Base-by-base conservation (phyloP, 2,113 vertebrate genomes). In the Centropus bengalensis region DNA sequence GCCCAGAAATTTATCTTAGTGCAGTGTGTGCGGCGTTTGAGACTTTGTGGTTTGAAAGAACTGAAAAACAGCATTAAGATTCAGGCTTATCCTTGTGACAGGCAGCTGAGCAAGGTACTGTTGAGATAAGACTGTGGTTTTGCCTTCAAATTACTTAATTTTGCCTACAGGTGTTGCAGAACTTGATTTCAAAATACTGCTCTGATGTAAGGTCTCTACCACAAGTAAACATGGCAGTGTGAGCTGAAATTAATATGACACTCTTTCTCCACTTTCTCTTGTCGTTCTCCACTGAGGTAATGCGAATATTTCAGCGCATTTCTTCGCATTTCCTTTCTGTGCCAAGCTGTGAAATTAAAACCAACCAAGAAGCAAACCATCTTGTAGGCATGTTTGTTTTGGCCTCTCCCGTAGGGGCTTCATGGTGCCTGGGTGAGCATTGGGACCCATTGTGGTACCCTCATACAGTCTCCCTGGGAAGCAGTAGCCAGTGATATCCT, bases 361-460 rank as follows among this genome's bases (percentile, higher is more conserved):
- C 69, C 0, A 0, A 73, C 32, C 0, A 3, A 70, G 64, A 73
- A 74, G 45, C 42, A 47, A 89, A 19, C 9, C 8, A 6, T 19
- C 19, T 27, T 36, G 14, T 27, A 64, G 40, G 17, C 9, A 45
- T 0, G 0, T 49, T 40, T 0, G 0, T 40, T 78, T 54, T 49
- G 54, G 59, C 12, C 9, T 47, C 33, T 77, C 44, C 36, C 32
- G 3, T 18, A 60, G 68, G 9, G 58, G 81, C 17, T 63, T 36
- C 44, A 38, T 23, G 54, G 54, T 47, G 47, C 6, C n/a, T 55
- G 30, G 28, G 27, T 45, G 56, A 84, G 38, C 12, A n/a, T 10
- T 0, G 3, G 38, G 36, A 40, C 14, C 4, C 0, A 0, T 14
- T 77, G 63, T 24, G 30, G 24, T 73, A 55, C 45, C 64, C 42